A percentile compares a stretch with the other conserved stretches of the same genome.
Evolutionary conservation across 2,888 invertebrate species (phyloP).

Genomic region (Stenodera caucasica): DNA sequence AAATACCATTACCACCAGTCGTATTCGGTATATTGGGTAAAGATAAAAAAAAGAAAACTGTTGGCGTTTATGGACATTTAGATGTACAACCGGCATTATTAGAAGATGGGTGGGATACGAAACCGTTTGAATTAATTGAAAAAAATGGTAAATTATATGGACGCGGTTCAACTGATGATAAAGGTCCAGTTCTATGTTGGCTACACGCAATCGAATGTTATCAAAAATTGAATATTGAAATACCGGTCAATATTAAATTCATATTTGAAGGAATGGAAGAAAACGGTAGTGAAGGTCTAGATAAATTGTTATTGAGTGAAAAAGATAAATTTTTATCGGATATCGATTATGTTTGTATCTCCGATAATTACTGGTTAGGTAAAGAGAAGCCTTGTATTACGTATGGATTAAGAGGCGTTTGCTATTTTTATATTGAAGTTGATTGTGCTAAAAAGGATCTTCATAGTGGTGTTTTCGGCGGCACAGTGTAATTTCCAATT

Average conservation of each 20-base stretch:
- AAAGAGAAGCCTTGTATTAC: constrained; percentile 96
- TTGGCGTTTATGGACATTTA: constrained; percentile 94
- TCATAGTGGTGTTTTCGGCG: constrained; percentile 96
- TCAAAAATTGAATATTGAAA: constrained; percentile 63
- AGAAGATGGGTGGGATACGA: constrained; percentile 94
- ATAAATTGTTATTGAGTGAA: constrained; percentile 72
- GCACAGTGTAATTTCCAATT: constrained; percentile 71
- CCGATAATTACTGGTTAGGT: constrained; percentile 99
- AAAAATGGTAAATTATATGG: constrained; percentile 88
- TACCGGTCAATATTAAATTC: constrained; percentile 83
- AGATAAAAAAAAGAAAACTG: constrained; percentile 86
- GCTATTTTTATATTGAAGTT: constrained; percentile 87
- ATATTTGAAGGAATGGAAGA: constrained; percentile 99
- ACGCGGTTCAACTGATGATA: constrained; percentile 88
- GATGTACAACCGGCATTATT: constrained; percentile 96
- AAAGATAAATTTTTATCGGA: constrained; percentile 79
- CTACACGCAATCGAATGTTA: constrained; percentile 90
- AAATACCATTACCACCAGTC: constrained; percentile 82
- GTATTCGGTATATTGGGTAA: constrained; percentile 78
- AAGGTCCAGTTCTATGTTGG: constrained; percentile 93
- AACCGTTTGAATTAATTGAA: constrained; percentile 90
- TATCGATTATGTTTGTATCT: constrained; percentile 95
- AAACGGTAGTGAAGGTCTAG: constrained; percentile 93
- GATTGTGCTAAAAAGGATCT: constrained; percentile 89
- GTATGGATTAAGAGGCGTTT: constrained; percentile 91